Conservation (phyloP, 2,113 vertebrate species). For the Ceratotherium simum region DNA sequence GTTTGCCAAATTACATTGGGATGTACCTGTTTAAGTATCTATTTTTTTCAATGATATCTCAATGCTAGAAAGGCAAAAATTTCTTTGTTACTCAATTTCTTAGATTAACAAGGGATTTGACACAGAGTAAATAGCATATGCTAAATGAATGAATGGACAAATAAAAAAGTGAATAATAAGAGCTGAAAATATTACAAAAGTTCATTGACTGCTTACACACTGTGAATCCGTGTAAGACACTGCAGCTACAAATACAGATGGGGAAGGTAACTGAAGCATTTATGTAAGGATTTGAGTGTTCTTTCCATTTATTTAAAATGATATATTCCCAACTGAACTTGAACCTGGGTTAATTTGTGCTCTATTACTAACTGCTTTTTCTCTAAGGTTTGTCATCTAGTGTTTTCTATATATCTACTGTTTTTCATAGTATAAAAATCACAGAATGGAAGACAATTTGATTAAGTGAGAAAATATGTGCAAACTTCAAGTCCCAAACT, state of each 20-base stretch:
- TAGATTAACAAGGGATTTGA: not conserved
- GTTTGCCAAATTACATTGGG: not conserved
- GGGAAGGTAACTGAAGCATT: not conserved
- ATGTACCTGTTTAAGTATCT: not conserved
- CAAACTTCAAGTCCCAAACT: not conserved
- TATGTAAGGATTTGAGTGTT: not conserved
- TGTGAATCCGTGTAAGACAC: not conserved
- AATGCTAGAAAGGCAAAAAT: not conserved
- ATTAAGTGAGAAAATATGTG: conserved; percentile 18
- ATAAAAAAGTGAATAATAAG: not conserved
- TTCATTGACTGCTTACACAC: not conserved
- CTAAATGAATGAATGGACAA: not conserved
- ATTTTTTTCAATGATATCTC: not conserved
- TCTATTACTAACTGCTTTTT: not conserved
- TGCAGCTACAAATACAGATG: not conserved
- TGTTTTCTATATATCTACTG: not conserved
- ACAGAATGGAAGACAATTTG: not conserved
- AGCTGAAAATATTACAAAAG: not conserved
- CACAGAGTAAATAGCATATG: not conserved
- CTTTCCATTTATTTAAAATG: conserved; percentile 26
- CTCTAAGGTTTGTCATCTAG: not conserved
- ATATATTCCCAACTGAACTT: not conserved
- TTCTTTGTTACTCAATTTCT: not conserved
- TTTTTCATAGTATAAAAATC: not conserved
- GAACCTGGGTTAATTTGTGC: not conserved